Evolutionary conservation across 2,888 invertebrate genomes (phyloP).

Genomic region (Drosophila longiperda): DNA sequence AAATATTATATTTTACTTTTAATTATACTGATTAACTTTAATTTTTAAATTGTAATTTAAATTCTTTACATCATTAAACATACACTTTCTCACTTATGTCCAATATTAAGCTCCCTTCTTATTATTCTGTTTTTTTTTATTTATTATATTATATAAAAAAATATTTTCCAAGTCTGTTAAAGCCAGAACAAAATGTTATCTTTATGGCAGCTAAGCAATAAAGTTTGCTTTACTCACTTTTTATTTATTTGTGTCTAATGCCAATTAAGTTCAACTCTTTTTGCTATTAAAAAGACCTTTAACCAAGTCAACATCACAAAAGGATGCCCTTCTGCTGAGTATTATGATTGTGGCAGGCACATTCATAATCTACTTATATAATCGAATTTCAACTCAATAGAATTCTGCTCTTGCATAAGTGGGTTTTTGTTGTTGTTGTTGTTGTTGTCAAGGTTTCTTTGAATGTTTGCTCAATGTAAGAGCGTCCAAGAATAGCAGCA

Average conservation of each 20-base stretch:
- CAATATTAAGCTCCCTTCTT: not conserved
- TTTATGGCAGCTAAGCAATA: not conserved
- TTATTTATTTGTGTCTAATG: too few relatives aligned
- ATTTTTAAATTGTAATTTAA: not conserved
- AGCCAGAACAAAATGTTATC: not conserved
- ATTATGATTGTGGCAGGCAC: not conserved
- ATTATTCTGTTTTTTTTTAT: not conserved
- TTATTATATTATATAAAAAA: not conserved
- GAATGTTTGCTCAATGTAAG: conserved; percentile 16
- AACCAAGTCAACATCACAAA: not conserved
- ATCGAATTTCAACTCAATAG: conserved; percentile 3
- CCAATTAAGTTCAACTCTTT: not conserved
- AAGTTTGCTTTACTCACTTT: not conserved
- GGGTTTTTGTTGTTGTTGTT: conserved; percentile 12
- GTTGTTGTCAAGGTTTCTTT: conserved; percentile 24
- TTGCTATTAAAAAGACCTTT: not conserved
- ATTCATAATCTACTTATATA: conserved; percentile 10
- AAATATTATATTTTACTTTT: not conserved
- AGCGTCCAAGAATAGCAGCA: conserved; percentile 34
- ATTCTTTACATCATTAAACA: not conserved
- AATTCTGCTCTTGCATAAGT: not conserved
- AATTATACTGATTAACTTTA: too few relatives aligned
- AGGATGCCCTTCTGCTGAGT: not conserved
- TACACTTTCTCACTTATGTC: not conserved
- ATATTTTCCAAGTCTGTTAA: not conserved